Evolutionary conservation across 2,113 vertebrate species (phyloP).

Genomic region (Cnemophilus loriae): DNA sequence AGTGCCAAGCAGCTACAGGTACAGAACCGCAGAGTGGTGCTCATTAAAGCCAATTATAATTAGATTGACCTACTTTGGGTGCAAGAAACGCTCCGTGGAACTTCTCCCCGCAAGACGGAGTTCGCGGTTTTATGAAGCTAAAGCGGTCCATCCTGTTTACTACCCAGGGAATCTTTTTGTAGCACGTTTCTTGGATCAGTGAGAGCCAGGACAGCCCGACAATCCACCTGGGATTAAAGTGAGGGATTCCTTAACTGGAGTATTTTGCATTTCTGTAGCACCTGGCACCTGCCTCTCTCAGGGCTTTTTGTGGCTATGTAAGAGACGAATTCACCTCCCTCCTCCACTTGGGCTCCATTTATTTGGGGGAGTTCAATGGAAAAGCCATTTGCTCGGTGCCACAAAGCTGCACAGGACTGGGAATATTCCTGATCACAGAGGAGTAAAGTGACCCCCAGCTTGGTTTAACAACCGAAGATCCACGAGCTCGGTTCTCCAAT

Average conservation of each 20-base stretch:
- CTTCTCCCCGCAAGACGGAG: not conserved
- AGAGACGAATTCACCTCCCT: not conserved
- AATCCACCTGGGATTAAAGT: not conserved
- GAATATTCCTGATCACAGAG: not conserved
- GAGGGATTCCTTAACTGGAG: not conserved
- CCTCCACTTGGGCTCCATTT: not conserved
- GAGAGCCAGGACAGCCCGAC: not conserved
- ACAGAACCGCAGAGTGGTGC: not conserved
- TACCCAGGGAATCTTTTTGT: not conserved
- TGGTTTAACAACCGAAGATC: not conserved
- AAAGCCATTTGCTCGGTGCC: not conserved
- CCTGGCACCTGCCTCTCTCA: not conserved
- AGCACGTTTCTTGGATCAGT: not conserved
- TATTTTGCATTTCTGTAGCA: not conserved
- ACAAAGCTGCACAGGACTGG: not conserved
- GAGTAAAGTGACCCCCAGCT: not conserved
- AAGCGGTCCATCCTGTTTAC: not conserved
- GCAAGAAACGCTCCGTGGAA: not conserved
- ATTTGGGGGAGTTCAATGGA: not conserved
- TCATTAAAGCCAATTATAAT: conserved; percentile 50
- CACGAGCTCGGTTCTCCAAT: not conserved
- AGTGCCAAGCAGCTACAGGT: conserved; percentile 39
- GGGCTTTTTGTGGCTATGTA: not conserved
- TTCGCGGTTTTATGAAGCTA: not conserved
- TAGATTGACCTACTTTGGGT: conserved; percentile 28